Conservation (phyloP, 2,113 vertebrate genomes). For the Phrynosoma platyrhinos region DNA sequence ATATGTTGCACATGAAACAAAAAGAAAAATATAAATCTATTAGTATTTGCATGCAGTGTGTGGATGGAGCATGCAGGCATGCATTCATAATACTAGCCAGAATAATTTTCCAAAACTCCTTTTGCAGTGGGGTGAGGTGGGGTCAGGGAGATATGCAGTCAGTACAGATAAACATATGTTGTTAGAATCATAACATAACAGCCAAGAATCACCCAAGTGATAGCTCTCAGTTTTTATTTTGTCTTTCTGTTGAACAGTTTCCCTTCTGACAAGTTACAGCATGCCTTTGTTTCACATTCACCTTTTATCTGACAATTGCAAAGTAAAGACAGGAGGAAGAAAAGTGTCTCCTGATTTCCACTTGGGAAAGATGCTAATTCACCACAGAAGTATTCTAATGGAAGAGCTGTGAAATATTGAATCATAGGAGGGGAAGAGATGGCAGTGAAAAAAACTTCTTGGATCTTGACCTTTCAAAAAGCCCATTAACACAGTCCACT, state of each 20-base stretch:
- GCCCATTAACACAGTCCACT: conserved; percentile 73
- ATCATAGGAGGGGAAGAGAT: conserved; percentile 68
- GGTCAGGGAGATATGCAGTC: background rate
- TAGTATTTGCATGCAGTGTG: background rate
- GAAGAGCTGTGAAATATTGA: conserved; percentile 71
- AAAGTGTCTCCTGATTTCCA: conserved; percentile 14
- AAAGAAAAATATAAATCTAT: background rate
- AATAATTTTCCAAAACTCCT: background rate
- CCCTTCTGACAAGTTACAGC: conserved; percentile 8
- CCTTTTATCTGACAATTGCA: conserved; percentile 2
- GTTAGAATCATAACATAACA: conserved; percentile 23
- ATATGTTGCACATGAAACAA: background rate
- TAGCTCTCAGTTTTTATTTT: background rate
- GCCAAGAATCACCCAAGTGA: background rate
- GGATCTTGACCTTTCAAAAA: conserved; percentile 74
- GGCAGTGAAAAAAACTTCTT: conserved; percentile 69
- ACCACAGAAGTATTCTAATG: conserved; percentile 67
- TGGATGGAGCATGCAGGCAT: background rate
- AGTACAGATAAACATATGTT: background rate
- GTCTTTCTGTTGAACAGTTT: conserved; percentile 22
- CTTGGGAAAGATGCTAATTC: conserved; percentile 34
- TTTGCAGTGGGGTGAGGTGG: background rate
- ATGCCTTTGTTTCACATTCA: conserved; percentile 16
- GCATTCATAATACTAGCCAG: background rate
- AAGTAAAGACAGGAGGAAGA: background rate